Conservation (phyloP, 2,888 invertebrate species). For the Drosophila nigricruria region DNA sequence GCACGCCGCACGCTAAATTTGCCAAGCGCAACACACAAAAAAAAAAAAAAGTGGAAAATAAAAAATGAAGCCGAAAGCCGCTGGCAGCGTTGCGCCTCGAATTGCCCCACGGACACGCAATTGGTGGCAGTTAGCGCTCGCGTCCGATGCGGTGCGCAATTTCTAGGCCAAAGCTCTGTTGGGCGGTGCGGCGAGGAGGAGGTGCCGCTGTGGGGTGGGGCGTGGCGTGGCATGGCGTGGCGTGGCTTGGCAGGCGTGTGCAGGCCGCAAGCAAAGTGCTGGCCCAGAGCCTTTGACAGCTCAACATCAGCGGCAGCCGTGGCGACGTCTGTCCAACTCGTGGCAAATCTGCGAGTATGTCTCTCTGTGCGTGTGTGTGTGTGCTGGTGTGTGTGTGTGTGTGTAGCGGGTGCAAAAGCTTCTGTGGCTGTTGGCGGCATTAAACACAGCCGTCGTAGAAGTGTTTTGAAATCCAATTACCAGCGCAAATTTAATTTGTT, state of each 20-base stretch:
- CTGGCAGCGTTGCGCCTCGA: constrained; percentile 32
- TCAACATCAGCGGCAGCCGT: constrained; percentile 51
- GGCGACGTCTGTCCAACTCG: constrained; percentile 57
- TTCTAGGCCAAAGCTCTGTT: constrained; percentile 78
- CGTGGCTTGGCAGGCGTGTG: constrained; percentile 16
- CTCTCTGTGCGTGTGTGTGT: constrained; percentile 23
- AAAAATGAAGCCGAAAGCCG: constrained; percentile 25
- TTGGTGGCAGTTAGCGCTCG: constrained; percentile 47
- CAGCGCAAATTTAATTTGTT: constrained; percentile 80
- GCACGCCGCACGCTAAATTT: constrained; percentile 60
- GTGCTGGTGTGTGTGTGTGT: constrained; percentile 13
- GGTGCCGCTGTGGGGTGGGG: not conserved
- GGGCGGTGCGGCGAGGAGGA: not conserved
- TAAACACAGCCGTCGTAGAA: constrained; percentile 75
- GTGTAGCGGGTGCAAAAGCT: constrained; percentile 51
- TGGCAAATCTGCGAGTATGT: constrained; percentile 52
- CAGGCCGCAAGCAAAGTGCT: constrained; percentile 59
- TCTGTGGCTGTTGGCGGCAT: constrained; percentile 76
- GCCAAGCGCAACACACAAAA: constrained; percentile 14
- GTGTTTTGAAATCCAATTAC: constrained; percentile 81
- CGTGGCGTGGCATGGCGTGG: not conserved
- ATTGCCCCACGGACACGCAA: constrained; percentile 44
- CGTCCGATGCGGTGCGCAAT: constrained; percentile 57
- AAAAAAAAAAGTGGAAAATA: not conserved
- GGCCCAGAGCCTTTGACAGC: constrained; percentile 64